Conservation (phyloP, 23 tunicate genomes). For the Aplidium turbinatum region DNA sequence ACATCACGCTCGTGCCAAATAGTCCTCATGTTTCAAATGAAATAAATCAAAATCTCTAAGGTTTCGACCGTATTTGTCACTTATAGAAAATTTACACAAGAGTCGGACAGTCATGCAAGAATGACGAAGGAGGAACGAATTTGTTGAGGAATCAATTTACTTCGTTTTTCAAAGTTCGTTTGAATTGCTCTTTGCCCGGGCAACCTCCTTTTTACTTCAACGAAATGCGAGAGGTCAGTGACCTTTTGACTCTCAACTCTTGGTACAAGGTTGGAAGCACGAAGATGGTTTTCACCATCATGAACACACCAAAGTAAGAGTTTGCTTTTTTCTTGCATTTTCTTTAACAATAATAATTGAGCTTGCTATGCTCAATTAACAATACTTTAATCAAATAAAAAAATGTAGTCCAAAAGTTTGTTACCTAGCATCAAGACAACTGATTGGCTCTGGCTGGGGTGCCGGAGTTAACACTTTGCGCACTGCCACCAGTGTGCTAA, state of each 20-base stretch:
- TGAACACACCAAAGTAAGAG: slow-evolving; percentile 84
- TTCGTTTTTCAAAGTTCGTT: slow-evolving; percentile 63
- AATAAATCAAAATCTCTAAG: too few relatives aligned
- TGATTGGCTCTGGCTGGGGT: too few relatives aligned
- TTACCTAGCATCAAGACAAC: too few relatives aligned
- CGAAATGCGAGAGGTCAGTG: slow-evolving; percentile 65
- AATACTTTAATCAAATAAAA: too few relatives aligned
- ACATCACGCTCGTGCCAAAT: too few relatives aligned
- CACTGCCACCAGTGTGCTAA: too few relatives aligned
- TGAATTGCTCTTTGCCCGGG: slow-evolving; percentile 86
- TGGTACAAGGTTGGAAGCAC: slow-evolving; percentile 10
- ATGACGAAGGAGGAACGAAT: slow-evolving; percentile 59
- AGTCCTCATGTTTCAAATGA: too few relatives aligned
- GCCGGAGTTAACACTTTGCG: too few relatives aligned
- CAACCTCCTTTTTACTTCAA: slow-evolving; percentile 75
- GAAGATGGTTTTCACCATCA: slow-evolving; percentile 53
- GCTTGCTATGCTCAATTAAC: background rate
- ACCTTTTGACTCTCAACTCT: slow-evolving; percentile 34
- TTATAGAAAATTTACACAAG: slow-evolving; percentile 56
- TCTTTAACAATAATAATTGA: too few relatives aligned
- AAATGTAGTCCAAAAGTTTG: too few relatives aligned
- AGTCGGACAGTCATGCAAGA: slow-evolving; percentile 72
- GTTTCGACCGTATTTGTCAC: too few relatives aligned
- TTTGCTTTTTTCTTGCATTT: too few relatives aligned
- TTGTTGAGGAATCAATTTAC: slow-evolving; percentile 59